phyloP scores from a whole-genome alignment of 2,888 invertebrate species.

The Argyresthia goedartella region DNA sequence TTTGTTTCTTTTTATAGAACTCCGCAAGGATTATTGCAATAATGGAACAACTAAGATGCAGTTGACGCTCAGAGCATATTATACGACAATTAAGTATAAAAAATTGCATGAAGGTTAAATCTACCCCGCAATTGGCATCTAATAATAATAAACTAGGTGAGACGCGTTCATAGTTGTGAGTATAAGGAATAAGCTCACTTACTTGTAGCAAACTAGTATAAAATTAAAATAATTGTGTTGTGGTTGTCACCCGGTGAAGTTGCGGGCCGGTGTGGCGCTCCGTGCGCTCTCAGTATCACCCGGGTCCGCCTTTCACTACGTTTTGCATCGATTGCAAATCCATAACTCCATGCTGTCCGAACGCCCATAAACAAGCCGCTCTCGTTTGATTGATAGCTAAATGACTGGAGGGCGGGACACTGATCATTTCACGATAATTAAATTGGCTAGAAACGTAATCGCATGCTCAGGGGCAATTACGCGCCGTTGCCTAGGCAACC shows the following conservation, averaged over 20 bases:
- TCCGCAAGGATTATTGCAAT: no score
- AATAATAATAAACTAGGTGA: not conserved
- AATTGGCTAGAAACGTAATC: constrained; percentile 66
- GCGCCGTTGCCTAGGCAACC: constrained; percentile 49
- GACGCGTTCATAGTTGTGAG: constrained; percentile 7
- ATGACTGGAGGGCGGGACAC: constrained; percentile 61
- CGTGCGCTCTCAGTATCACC: constrained; percentile 4
- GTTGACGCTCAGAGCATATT: no score
- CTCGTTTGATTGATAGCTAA: constrained; percentile 66
- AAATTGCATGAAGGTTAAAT: no score
- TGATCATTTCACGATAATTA: constrained; percentile 69
- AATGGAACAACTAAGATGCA: no score
- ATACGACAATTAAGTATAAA: no score
- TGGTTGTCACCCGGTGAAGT: constrained; percentile 13
- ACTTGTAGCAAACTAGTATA: not conserved
- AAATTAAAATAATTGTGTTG: constrained; percentile 4
- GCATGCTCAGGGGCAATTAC: constrained; percentile 69
- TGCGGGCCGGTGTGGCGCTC: constrained; percentile 7
- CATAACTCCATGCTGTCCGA: constrained; percentile 27
- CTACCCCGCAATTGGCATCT: no score
- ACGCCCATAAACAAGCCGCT: constrained; percentile 32
- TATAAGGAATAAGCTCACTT: not conserved
- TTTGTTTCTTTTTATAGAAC: no score
- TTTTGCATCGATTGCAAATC: constrained; percentile 36
- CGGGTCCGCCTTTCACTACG: constrained; percentile 32